Evolutionary conservation across 2,888 invertebrate genomes (phyloP), one percentile per base, ranked within the genome.

Genomic region (Thymelicus lineola): DNA sequence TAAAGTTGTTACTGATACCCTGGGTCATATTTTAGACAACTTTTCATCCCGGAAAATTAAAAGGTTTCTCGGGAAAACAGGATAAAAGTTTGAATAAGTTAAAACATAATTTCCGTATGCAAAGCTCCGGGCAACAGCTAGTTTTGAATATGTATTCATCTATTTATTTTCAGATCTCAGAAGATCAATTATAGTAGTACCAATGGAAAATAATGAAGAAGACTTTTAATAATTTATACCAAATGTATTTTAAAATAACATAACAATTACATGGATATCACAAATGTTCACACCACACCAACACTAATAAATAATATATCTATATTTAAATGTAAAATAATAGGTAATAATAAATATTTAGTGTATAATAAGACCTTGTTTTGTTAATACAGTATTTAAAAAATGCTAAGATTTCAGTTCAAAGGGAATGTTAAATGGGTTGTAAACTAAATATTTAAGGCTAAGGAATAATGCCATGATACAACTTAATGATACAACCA

Each of bases 111-210:
- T n/a, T n/a, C n/a, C n/a, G n/a, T n/a, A n/a, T n/a, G n/a, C n/a
- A n/a, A n/a, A n/a, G n/a, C n/a, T n/a, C n/a, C n/a, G n/a, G n/a
- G n/a, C 36, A 36, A 6, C 36, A 36, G 36, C 36, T 36, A 36
- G 36, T 1, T 38, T 38, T 10, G 12, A 42, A 12, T 64, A 36
- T 17, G 15, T 35, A 28, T 70, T 14, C 17, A 35, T 72, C 15
- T 59, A 10, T 58, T 65, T 15, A 62, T 67, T 80, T 80, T 75
- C 81, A 86, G 89, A 78, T 50, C 69, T 71, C 55, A 80, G 77
- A 71, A 75, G 74, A 65, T 73, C 78, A 12, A 69, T 86, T 7
- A 88, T 89, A 73, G 75, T 87, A 68, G 86, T 90, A 45, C 89
- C 89, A 58, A 73, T 85, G 45, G 83, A 87, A 75, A 77, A 84